Evolutionary conservation across 2,888 invertebrate genomes (phyloP), one percentile per base, ranked within the genome.

Genomic region (Eupeodes luniger): DNA sequence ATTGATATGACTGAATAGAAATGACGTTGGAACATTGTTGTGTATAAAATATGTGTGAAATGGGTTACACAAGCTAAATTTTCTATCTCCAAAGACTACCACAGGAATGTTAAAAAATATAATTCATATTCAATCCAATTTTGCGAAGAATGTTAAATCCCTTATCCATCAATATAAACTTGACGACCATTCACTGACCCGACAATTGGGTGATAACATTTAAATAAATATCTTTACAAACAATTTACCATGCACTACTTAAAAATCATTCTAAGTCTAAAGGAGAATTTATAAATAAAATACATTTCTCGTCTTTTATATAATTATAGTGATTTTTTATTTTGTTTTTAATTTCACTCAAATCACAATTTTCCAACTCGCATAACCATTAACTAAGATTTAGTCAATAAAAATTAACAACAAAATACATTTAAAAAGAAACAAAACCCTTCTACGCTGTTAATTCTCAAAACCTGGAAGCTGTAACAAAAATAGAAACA

Each of bases 301-400:
- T 19, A 19, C 5, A 34, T 0, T 27, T 4, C 27, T 49, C 9
- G 44, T 49, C 66, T 14, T 66, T 49, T 40, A 2, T 27, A 27
- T 27, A 1, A 16, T 1, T 27, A 27, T 27, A 4, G 16, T 16
- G 0, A 49, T 67, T 67, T 5, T 7, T 59, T 36, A 1, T 44
- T 74, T 51, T 57, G 62, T 47, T 49, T 44, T 10, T 44, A 40
- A 40, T 40, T 40, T 40, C 40, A 11, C 40, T 36, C 62, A 44
- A 70, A 55, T 57, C 72, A 67, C 51, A 62, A 34, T 51, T 34
- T 40, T n/a, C 34, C 14, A 67, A 34, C 34, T 53, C 5, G 19
- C 74, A 83, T 87, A 59, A 87, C 75, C 83, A 80, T 87, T 77
- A 87, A 83, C 75, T 40, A 67, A 62, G 59, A 16, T 51, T 69